Percentiles rank a stretch among this genome's conserved stretches.
These are phyloP conservation scores for Penaeus vannamei DNA, from an alignment of 1,140 invertebrate species.

Conservation along the genomic window DNA sequence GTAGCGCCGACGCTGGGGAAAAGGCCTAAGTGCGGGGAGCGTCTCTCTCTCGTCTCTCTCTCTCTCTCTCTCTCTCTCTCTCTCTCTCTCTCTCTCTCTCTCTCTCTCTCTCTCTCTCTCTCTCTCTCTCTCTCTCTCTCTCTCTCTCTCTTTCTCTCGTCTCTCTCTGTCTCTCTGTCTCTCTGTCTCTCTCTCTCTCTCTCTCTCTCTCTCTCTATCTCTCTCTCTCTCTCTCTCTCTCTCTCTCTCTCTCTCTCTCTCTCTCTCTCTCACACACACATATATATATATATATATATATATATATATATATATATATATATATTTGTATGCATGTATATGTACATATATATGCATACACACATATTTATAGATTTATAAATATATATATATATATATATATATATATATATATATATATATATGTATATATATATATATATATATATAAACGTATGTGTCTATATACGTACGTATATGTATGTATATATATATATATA, in stretches of 20 bases:
- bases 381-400: not conserved
- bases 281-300: constrained; percentile 12
- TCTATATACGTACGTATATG: too few species aligned
- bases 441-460: not conserved
- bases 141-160: too few species aligned
- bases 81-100: too few species aligned
- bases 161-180: too few species aligned
- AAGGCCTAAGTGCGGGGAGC: too few species aligned
- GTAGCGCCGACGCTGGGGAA: too few species aligned
- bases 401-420: not conserved
- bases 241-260: not conserved
- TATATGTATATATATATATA: not conserved
- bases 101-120: not conserved
- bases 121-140: not conserved
- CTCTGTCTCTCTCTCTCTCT: too few species aligned
- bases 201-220: too few species aligned
- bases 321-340: not conserved
- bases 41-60: too few species aligned
- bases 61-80: too few species aligned
- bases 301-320: not conserved
- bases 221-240: not conserved
- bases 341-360: not conserved
- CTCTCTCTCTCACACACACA: not conserved
- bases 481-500: too few species aligned
- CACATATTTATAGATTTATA: not conserved